phyloP scores from a whole-genome alignment of 2,113 vertebrate species.

The Dromiciops gliroides region DNA sequence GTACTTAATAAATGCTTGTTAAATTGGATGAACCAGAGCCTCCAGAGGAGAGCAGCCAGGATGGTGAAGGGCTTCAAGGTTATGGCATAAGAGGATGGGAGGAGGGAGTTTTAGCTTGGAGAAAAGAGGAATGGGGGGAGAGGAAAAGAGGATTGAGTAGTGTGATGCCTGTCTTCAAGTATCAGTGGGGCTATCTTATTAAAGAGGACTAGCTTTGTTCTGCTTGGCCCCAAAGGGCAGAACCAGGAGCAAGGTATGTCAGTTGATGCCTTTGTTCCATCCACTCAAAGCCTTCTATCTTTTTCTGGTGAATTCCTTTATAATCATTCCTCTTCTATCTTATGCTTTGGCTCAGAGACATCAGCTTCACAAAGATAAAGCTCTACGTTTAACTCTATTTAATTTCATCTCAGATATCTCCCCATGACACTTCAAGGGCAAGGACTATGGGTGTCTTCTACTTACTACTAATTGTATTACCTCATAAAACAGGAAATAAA shows the following conservation, averaged over 20 bases:
- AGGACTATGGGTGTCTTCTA: not conserved
- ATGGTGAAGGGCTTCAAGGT: not conserved
- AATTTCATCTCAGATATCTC: not conserved
- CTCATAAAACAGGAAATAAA: not conserved
- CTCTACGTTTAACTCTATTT: not conserved
- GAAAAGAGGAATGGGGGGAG: not conserved
- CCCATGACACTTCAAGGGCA: not conserved
- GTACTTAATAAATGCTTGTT: not conserved
- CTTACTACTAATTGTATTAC: not conserved
- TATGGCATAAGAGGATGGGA: not conserved
- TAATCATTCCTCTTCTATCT: too few species aligned
- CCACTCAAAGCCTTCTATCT: too few species aligned
- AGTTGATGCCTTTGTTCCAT: too few species aligned
- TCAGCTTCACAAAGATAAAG: too few species aligned
- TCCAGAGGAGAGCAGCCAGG: not conserved
- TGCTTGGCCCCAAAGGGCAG: not conserved
- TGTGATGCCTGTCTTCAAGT: not conserved
- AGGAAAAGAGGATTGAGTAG: not conserved
- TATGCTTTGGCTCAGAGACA: too few species aligned
- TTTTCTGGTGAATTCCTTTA: too few species aligned
- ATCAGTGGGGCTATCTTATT: not conserved
- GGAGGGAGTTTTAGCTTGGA: not conserved
- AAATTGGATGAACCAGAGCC: not conserved
- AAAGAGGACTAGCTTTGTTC: not conserved
- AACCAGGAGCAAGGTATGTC: too few species aligned